Percentiles rank a stretch among this genome's conserved stretches.
Conservation (phyloP, 1,140 invertebrate genomes). For the Pseudomyrmex flavicornis region DNA sequence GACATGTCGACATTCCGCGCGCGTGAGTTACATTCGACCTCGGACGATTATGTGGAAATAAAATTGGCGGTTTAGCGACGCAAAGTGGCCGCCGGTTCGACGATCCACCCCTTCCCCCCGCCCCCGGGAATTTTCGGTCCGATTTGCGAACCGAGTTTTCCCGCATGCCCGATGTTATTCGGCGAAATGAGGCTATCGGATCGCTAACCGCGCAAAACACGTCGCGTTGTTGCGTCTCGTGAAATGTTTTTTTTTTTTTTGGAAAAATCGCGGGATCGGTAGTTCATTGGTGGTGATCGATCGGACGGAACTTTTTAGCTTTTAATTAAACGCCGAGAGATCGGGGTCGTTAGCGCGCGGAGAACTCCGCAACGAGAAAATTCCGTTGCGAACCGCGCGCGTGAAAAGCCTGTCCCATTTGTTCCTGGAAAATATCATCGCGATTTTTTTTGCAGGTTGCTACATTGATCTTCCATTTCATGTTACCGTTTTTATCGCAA, state of each 20-base stretch:
- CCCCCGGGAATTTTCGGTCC: slow-evolving; percentile 23
- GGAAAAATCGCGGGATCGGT: slow-evolving; percentile 38
- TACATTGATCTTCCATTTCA: slow-evolving; percentile 43
- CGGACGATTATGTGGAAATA: slow-evolving; percentile 49
- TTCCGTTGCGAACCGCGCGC: slow-evolving; percentile 12
- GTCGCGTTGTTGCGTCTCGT: slow-evolving; percentile 14
- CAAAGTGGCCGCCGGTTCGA: slow-evolving; percentile 44
- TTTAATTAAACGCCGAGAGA: slow-evolving; percentile 55
- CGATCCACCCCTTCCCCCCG: not conserved
- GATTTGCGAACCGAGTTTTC: slow-evolving; percentile 50
- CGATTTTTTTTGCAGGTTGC: slow-evolving; percentile 35
- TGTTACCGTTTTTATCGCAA: slow-evolving; percentile 42
- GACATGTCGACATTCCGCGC: slow-evolving; percentile 9
- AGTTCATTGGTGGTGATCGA: slow-evolving; percentile 58
- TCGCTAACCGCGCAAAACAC: slow-evolving; percentile 42
- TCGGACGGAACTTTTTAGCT: slow-evolving; percentile 56
- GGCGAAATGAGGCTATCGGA: slow-evolving; percentile 54
- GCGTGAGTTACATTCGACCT: slow-evolving; percentile 20
- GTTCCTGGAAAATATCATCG: slow-evolving; percentile 29
- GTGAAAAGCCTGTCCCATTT: slow-evolving; percentile 36
- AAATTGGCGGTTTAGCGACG: slow-evolving; percentile 57
- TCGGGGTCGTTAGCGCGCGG: slow-evolving; percentile 31
- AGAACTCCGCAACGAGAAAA: slow-evolving; percentile 31
- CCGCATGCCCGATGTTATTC: slow-evolving; percentile 23
- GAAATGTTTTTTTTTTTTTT: slow-evolving; percentile 35